Conservation (phyloP, 2,113 vertebrate species). For the Dendrocopos noguchii region DNA sequence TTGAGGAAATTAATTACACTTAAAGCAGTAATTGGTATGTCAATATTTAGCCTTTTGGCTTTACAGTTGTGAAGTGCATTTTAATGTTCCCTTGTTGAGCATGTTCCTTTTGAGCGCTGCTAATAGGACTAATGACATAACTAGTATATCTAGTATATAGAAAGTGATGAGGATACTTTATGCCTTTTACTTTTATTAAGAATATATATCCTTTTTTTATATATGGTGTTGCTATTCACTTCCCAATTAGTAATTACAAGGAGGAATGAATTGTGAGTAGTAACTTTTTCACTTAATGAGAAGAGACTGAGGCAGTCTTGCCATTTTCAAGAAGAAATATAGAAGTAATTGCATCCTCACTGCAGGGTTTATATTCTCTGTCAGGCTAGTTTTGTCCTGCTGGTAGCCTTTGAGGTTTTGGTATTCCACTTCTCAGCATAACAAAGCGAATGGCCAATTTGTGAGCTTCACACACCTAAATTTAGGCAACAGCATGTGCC, state of each 20-base stretch:
- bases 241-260: slow-evolving; percentile 38
- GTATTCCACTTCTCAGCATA: not conserved
- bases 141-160: not conserved
- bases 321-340: slow-evolving; percentile 7
- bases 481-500: not conserved
- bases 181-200: slow-evolving; percentile 10
- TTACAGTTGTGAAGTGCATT: not conserved
- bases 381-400: not conserved
- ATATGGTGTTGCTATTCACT: not conserved
- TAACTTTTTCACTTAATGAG: slow-evolving; percentile 44
- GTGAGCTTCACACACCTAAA: not conserved
- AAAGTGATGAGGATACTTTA: not conserved
- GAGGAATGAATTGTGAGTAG: not conserved
- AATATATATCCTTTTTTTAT: not conserved
- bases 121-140: slow-evolving; percentile 17
- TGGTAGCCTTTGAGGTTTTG: slow-evolving; percentile 12
- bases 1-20: slow-evolving; percentile 1
- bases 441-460: not conserved
- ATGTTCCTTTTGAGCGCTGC: not conserved
- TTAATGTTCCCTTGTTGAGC: slow-evolving; percentile 13
- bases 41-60: slow-evolving; percentile 9
- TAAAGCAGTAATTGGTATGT: not conserved
- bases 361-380: slow-evolving; percentile 17
- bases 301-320: not conserved
- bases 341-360: slow-evolving; percentile 21